Base-by-base conservation (phyloP, 2,113 vertebrate species). In the Mellivora capensis region DNA sequence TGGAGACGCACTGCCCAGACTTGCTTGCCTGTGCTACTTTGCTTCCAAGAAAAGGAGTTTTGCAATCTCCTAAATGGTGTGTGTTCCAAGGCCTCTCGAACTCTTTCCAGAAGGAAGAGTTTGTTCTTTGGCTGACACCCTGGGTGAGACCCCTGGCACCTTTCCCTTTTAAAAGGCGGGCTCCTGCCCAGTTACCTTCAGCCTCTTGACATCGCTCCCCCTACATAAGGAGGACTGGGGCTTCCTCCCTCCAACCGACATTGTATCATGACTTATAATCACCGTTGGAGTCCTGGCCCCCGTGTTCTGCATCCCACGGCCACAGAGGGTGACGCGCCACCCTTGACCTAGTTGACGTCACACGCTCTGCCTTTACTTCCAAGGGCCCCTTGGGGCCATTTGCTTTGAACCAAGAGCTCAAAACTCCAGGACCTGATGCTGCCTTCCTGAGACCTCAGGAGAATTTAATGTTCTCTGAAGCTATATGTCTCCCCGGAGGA, bases 211-310 rank as follows among this genome's bases (percentile, higher is more conserved):
- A 57, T 59, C 6, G 9, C 59, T 4, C 59, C 10, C 3, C 1
- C 25, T 9, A 25, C 20, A 27, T 25, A 61, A 61, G 59, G 23
- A 10, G 25, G 49, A 7, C 74, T 23, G 34, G 34, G 57, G 44
- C 44, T 44, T 39, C 67, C 39, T 39, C 12, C 62, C 69, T 25
- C n/a, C 44, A 0, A 0, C 17, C 34, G 37, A 44, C 54, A 21
- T 34, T 14, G 62, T 10, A 37, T 57, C 20, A 0, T 57, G 34
- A 12, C 6, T 21, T 25, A 10, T 37, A 69, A 27, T 79, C 44
- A 9, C 67, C 4, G 0, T 4, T 9, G 31, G 13, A 11, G 21
- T 7, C 21, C 49, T 1, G 42, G 49, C 1, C 31, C 20, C 71
- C 4, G 8, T 1, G 4, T 39, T 39, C 47, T 17, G 20, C 17